Evolutionary conservation across 2,113 vertebrate genomes (phyloP).

Genomic region (Lutjanus erythropterus): DNA sequence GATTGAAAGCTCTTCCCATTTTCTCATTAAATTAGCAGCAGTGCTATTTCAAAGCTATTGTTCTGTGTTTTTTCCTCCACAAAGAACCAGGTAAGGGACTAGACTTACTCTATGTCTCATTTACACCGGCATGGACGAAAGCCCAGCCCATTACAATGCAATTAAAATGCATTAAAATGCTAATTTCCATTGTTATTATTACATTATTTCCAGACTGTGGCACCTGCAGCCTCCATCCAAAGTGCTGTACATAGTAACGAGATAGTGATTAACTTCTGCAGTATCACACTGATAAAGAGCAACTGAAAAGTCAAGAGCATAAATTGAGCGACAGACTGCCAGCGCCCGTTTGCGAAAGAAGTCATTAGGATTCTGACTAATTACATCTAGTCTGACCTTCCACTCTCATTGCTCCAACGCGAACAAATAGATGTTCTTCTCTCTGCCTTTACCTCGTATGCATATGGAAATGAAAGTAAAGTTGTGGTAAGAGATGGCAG

Average conservation of each 20-base stretch:
- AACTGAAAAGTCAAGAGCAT: slow-evolving; percentile 62
- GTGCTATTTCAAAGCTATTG: not conserved
- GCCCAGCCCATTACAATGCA: slow-evolving; percentile 30
- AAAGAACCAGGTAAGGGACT: slow-evolving; percentile 1
- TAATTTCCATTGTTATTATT: slow-evolving; percentile 59
- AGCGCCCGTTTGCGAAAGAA: slow-evolving; percentile 38
- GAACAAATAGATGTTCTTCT: slow-evolving; percentile 43
- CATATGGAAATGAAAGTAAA: slow-evolving; percentile 43
- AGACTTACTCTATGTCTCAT: slow-evolving; percentile 3
- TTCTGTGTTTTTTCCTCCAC: not conserved
- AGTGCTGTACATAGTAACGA: slow-evolving; percentile 19
- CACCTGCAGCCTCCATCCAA: slow-evolving; percentile 38
- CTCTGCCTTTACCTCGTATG: slow-evolving; percentile 5
- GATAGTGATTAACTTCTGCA: slow-evolving; percentile 47
- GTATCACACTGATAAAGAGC: slow-evolving; percentile 47
- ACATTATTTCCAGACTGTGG: slow-evolving; percentile 29
- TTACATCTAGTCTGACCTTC: slow-evolving; percentile 60
- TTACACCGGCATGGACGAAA: not conserved
- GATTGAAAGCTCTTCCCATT: slow-evolving; percentile 1
- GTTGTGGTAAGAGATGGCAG: slow-evolving; percentile 37
- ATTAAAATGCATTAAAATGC: slow-evolving; percentile 67
- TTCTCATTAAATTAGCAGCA: not conserved
- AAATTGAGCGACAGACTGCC: slow-evolving; percentile 48
- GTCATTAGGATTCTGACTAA: slow-evolving; percentile 57
- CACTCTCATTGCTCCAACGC: slow-evolving; percentile 38